Percentiles rank a stretch among this genome's conserved stretches.
phyloP scores from a whole-genome alignment of 2,113 vertebrate species.

The Vidua macroura region DNA sequence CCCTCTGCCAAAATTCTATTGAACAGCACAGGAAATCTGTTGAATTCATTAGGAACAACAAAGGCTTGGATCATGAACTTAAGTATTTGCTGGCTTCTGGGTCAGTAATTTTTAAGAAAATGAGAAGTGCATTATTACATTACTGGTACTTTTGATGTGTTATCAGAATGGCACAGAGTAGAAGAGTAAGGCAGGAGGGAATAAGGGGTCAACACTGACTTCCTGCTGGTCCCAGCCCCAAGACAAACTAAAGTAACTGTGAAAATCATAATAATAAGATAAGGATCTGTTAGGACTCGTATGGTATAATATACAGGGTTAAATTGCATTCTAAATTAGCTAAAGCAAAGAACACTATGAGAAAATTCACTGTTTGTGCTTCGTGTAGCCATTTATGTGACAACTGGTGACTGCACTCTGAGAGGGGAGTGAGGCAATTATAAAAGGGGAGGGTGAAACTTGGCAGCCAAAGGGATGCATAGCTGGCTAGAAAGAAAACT shows the following conservation, averaged over 20 bases:
- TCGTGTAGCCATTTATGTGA: not conserved
- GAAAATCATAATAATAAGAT: not conserved
- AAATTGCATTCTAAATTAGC: not conserved
- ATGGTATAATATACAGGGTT: accelerated
- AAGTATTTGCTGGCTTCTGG: not conserved
- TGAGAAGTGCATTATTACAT: not conserved
- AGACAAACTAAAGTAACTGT: not conserved
- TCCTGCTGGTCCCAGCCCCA: not conserved
- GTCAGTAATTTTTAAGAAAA: not conserved
- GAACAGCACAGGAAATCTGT: not conserved
- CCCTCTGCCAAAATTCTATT: not conserved
- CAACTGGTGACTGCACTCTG: not conserved
- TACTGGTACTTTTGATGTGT: not conserved
- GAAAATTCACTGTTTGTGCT: not conserved
- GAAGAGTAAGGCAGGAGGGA: not conserved
- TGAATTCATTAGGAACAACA: not conserved
- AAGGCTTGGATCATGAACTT: not conserved
- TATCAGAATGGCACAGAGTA: not conserved
- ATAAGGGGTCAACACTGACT: not conserved
- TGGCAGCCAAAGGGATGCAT: not conserved
- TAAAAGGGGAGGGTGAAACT: not conserved
- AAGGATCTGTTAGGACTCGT: not conserved
- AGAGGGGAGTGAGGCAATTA: not conserved
- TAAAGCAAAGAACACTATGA: not conserved
- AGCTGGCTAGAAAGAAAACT: not conserved